phyloP scores from a whole-genome alignment of 2,113 vertebrate species.

The Uria lomvia region DNA sequence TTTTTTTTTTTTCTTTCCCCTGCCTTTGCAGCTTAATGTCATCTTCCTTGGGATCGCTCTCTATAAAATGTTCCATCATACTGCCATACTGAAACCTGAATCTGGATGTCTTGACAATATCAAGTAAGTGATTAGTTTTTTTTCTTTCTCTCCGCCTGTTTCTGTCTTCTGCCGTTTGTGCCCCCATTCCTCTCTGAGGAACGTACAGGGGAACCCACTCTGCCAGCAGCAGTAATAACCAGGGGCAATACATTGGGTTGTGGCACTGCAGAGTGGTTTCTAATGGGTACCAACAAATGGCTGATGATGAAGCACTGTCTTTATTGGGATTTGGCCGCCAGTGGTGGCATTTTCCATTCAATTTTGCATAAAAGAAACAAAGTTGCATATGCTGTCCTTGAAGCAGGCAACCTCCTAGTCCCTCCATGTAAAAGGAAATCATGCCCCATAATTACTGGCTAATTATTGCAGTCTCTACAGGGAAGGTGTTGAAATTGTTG shows the following conservation, averaged over 20 bases:
- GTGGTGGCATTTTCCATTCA: not conserved
- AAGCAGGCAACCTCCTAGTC: not conserved
- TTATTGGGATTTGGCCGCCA: not conserved
- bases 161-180: not conserved
- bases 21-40: constrained; percentile 91
- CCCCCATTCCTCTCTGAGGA: not conserved
- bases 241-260: not conserved
- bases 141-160: not conserved
- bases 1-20: not conserved
- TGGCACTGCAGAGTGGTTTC: not conserved
- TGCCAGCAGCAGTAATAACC: not conserved
- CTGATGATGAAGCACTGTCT: not conserved
- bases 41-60: constrained; percentile 98
- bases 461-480: constrained; percentile 21
- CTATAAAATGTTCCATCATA: constrained; percentile 99
- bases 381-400: not conserved
- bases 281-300: not conserved
- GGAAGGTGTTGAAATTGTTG: constrained; percentile 27
- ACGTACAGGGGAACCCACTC: not conserved
- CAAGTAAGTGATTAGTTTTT: constrained; percentile 85
- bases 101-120: constrained; percentile 99
- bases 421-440: not conserved
- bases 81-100: constrained; percentile 97
- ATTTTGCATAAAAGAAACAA: not conserved
- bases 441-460: not conserved